Conservation (phyloP, 2,113 vertebrate species). For the Archilochus colubris region DNA sequence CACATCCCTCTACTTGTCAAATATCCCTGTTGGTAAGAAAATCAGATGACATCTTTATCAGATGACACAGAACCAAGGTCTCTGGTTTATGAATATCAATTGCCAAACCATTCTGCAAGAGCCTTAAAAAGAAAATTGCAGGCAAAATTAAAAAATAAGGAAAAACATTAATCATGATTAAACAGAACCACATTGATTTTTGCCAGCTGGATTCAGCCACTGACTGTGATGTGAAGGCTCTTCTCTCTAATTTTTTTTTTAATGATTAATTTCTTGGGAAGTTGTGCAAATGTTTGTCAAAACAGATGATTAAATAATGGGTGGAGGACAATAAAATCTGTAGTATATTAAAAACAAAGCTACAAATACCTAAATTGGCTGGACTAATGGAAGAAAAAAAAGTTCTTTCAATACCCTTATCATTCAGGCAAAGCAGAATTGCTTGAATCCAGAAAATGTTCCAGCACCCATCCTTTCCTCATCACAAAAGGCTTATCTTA, state of each 20-base stretch:
- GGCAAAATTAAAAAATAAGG: constrained; percentile 49
- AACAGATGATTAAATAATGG: not conserved
- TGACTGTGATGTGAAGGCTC: constrained; percentile 10
- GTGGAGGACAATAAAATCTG: not conserved
- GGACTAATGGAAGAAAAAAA: not conserved
- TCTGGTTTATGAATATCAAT: not conserved
- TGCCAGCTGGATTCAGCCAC: constrained; percentile 31
- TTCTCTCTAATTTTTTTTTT: not conserved
- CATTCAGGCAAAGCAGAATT: not conserved
- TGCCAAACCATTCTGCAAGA: not conserved
- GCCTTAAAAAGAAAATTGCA: constrained; percentile 39
- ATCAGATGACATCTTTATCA: not conserved
- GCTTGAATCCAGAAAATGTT: not conserved
- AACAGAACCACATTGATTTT: constrained; percentile 31
- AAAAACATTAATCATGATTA: constrained; percentile 61
- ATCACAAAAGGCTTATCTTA: not conserved
- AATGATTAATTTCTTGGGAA: constrained; percentile 36
- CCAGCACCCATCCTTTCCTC: not conserved
- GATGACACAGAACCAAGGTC: not conserved
- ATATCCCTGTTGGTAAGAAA: not conserved
- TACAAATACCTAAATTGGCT: not conserved
- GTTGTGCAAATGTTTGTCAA: constrained; percentile 31
- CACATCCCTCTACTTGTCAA: not conserved
- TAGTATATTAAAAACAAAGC: not conserved
- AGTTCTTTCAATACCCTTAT: not conserved